These are phyloP conservation scores for Periophthalmus modestus DNA, from an alignment of 2,113 vertebrate species.

Conservation along the genomic window DNA sequence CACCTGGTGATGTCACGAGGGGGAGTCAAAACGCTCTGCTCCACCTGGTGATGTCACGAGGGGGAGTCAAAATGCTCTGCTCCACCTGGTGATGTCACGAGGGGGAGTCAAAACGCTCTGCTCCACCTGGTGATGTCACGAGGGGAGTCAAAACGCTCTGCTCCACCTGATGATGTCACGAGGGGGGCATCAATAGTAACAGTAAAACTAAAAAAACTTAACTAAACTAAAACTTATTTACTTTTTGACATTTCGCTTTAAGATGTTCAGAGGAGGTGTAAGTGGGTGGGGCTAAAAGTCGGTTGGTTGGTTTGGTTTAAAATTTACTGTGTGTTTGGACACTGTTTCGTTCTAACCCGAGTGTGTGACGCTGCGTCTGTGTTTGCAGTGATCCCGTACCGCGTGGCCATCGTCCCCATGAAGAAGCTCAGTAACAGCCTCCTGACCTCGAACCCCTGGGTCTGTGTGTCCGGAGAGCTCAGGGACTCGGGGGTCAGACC, in stretches of 20 bases:
- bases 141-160: too few relatives aligned
- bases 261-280: too few relatives aligned
- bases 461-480: slow-evolving; percentile 90
- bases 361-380: background rate
- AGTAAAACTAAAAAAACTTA: too few relatives aligned
- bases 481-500: slow-evolving; percentile 91
- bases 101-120: background rate
- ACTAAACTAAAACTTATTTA: too few relatives aligned
- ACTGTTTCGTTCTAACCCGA: too few relatives aligned
- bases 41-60: background rate
- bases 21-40: background rate
- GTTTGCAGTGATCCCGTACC: slow-evolving; percentile 88
- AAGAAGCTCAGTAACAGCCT: slow-evolving; percentile 93
- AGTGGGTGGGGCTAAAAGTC: too few relatives aligned
- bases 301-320: too few relatives aligned
- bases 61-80: background rate
- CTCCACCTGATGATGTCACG: background rate
- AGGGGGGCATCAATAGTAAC: too few relatives aligned
- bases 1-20: background rate
- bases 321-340: too few relatives aligned
- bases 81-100: background rate
- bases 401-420: slow-evolving; percentile 90
- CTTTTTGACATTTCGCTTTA: too few relatives aligned
- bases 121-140: background rate
- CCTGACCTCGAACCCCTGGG: slow-evolving; percentile 95